Percentiles rank a stretch among this genome's conserved stretches.
Conservation (phyloP, 2,113 vertebrate genomes). For the Cisticola juncidis region DNA sequence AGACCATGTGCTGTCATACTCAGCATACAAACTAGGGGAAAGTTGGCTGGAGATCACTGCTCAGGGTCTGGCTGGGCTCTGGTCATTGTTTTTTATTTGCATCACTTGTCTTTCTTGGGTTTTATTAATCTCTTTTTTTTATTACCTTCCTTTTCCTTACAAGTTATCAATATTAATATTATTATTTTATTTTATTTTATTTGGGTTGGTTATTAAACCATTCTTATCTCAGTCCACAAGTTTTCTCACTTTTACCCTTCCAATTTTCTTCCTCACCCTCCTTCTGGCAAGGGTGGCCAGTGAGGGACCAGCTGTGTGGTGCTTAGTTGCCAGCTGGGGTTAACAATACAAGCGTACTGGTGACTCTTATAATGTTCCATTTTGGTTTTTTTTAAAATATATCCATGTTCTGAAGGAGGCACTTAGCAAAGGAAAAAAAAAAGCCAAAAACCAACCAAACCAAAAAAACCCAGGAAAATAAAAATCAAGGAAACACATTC, state of each 20-base stretch:
- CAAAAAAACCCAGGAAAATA: not conserved
- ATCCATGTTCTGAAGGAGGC: not conserved
- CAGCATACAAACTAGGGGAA: not conserved
- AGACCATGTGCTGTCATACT: accelerated
- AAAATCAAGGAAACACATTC: not conserved
- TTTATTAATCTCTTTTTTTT: not conserved
- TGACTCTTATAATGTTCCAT: not conserved
- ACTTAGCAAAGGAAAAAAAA: not conserved
- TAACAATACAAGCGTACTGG: not conserved
- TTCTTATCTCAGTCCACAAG: not conserved
- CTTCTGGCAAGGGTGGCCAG: not conserved
- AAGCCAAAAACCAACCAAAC: not conserved
- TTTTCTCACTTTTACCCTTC: not conserved
- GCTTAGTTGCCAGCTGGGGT: not conserved
- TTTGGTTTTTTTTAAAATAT: not conserved
- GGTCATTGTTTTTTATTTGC: not conserved
- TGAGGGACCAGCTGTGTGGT: not conserved
- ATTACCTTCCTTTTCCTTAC: not conserved
- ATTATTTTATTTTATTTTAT: not conserved
- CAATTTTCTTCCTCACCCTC: not conserved
- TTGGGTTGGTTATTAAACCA: not conserved
- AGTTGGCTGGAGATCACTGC: not conserved
- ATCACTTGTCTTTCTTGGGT: not conserved
- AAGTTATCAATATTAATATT: not conserved
- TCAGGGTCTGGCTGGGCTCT: not conserved